phyloP scores from a whole-genome alignment of 2,113 vertebrate species.

The Todiramphus saurophagus region DNA sequence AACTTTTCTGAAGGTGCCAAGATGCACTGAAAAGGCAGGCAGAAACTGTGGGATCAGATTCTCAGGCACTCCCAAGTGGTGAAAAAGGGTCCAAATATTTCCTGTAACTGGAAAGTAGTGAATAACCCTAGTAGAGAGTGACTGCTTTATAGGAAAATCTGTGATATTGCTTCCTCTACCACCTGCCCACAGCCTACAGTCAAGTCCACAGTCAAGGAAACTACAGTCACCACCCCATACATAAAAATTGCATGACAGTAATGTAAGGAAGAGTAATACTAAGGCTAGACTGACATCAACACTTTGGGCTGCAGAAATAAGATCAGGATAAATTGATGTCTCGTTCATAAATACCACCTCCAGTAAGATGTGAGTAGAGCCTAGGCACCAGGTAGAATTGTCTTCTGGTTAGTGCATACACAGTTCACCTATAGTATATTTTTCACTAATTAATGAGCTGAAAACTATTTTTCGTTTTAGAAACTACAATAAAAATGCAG shows the following conservation, averaged over 20 bases:
- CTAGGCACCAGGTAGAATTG: neutral
- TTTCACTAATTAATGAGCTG: neutral
- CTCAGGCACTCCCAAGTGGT: neutral
- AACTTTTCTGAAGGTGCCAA: neutral
- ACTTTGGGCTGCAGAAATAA: neutral
- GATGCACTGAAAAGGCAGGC: neutral
- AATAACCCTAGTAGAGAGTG: neutral
- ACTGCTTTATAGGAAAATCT: neutral
- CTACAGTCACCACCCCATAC: neutral
- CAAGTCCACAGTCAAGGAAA: neutral
- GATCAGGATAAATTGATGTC: neutral
- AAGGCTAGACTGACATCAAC: neutral
- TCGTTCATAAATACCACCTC: neutral
- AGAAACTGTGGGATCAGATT: neutral
- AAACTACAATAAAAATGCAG: neutral
- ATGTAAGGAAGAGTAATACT: neutral
- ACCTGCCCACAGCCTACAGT: neutral
- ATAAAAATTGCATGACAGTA: neutral
- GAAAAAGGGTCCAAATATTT: neutral
- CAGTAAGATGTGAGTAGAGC: neutral
- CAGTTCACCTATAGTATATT: neutral
- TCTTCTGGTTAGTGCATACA: neutral
- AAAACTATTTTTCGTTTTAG: neutral
- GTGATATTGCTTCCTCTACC: neutral
- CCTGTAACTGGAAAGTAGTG: neutral